Percentiles rank a stretch among this genome's conserved stretches.
Conservation (phyloP, 2,113 vertebrate genomes). For the Poecile atricapillus region DNA sequence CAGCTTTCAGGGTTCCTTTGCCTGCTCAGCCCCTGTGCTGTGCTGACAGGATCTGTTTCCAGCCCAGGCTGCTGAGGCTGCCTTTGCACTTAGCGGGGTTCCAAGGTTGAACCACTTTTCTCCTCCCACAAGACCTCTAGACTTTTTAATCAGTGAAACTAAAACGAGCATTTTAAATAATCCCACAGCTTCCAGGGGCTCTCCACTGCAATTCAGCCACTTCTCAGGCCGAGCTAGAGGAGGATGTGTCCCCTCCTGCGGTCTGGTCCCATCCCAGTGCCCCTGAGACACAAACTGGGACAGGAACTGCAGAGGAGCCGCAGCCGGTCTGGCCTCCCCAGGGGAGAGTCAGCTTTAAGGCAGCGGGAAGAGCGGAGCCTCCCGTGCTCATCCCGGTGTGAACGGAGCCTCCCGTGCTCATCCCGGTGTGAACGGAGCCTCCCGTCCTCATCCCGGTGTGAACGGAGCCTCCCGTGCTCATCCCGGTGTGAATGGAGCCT, state of each 20-base stretch:
- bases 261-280: not conserved
- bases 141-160: not conserved
- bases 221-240: not conserved
- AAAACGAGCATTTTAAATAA: not conserved
- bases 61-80: not conserved
- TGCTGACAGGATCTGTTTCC: not conserved
- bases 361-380: not conserved
- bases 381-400: too few relatives aligned
- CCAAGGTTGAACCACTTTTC: accelerated
- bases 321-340: not conserved
- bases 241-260: not conserved
- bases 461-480: too few relatives aligned
- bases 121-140: not conserved
- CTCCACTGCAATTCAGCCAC: not conserved
- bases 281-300: not conserved
- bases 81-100: accelerated
- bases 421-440: too few relatives aligned
- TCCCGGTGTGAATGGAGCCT: too few relatives aligned
- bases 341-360: not conserved
- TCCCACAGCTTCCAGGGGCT: not conserved
- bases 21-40: not conserved
- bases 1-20: not conserved
- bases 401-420: too few relatives aligned
- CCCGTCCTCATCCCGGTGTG: too few relatives aligned
- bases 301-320: too few relatives aligned